These are phyloP conservation scores for Cheilosia variabilis DNA, from an alignment of 2,888 invertebrate species.

Conservation along the genomic window DNA sequence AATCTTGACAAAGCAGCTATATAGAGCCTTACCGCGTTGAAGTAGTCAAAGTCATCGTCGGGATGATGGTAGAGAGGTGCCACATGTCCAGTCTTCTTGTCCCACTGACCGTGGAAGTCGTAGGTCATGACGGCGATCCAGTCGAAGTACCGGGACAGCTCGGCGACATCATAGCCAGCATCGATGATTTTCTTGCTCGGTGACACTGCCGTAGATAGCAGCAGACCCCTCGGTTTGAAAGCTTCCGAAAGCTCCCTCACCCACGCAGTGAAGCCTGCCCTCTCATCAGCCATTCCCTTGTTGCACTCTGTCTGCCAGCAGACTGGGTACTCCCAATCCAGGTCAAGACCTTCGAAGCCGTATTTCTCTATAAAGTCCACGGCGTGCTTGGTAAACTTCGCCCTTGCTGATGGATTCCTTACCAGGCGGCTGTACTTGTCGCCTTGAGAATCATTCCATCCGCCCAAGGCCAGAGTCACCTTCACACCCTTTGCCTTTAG, in stretches of 20 bases:
- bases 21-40: constrained; percentile 89
- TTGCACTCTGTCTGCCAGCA: constrained; percentile 91
- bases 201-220: constrained; percentile 93
- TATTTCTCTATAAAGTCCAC: constrained; percentile 91
- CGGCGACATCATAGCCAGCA: constrained; percentile 92
- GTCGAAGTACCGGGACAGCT: constrained; percentile 90
- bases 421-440: constrained; percentile 95
- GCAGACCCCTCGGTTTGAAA: constrained; percentile 87
- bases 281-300: constrained; percentile 93
- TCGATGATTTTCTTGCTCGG: constrained; percentile 95
- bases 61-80: constrained; percentile 93
- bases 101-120: constrained; percentile 96
- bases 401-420: constrained; percentile 89
- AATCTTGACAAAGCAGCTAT: background rate
- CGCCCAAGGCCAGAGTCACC: constrained; percentile 95
- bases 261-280: constrained; percentile 90
- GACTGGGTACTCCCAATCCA: constrained; percentile 97
- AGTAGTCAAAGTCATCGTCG: constrained; percentile 91
- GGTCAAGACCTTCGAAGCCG: constrained; percentile 95
- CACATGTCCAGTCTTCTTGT: constrained; percentile 95
- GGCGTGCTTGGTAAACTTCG: constrained; percentile 90
- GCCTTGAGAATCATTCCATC: constrained; percentile 97
- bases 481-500: constrained; percentile 92
- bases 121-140: constrained; percentile 97
- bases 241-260: constrained; percentile 89